Evolutionary conservation across 2,113 vertebrate genomes (phyloP), one percentile per base, ranked within the genome.

Genomic region (Anarhynchus alexandrinus): DNA sequence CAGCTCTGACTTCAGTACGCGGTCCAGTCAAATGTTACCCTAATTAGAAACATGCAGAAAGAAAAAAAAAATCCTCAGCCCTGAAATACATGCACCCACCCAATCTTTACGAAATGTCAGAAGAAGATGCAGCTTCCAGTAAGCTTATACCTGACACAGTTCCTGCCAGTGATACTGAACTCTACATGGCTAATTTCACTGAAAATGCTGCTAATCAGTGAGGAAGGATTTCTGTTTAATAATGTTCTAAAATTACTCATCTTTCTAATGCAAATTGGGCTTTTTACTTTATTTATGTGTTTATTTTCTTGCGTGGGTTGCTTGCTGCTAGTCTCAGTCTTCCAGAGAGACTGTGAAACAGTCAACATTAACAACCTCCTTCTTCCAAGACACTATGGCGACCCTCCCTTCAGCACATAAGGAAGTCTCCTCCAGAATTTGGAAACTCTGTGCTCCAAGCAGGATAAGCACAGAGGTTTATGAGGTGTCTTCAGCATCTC

Each of bases 401-500:
- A 62, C n/a, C 67, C 88, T 92, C 58, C 45, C 40, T 80, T 40
- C 45, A 90, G 42, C 40, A 64, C 34, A 40, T 49, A 71, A 70
- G 38, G 42, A 87, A 83, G 61, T 55, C 62, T 74, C 15, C 36
- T 83, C 23, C 26, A 74, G 72, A 80, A 47, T n/a, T 58, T 90
- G 49, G 90, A 94, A 95, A 80, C 6, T 36, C 61, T 77, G 36
- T 51, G 11, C 40, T 90, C 71, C 71, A 86, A 81, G 67, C 12
- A 77, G 78, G 32, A 54, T 80, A 88, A 82, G 4, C 67, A 16
- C 2, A 67, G 43, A 81, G 22, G 80, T 86, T 96, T 93, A 93
- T 78, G 86, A 96, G 55, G 80, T 94, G 77, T 74, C 79, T 73
- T 94, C 61, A 76, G 43, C 62, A 49, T 94, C 62, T 89, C 86